phyloP scores from a whole-genome alignment of 2,113 vertebrate genomes.

The Ptyas mucosa region DNA sequence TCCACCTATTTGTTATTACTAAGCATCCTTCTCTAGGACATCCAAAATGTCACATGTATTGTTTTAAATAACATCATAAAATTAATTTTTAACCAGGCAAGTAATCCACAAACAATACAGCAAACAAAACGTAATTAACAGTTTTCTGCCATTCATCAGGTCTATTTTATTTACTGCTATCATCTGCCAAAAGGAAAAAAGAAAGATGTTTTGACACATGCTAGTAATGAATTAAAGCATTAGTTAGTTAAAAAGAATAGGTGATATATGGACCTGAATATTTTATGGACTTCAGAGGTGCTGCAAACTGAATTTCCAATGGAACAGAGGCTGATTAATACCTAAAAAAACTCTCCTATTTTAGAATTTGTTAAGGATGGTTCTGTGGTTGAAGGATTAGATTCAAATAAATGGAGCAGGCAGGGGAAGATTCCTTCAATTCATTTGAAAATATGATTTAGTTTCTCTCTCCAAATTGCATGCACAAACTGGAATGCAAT shows the following conservation, averaged over 20 bases:
- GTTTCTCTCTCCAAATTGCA: background rate
- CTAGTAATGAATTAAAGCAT: conserved; percentile 20
- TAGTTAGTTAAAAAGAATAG: conserved; percentile 17
- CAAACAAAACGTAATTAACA: conserved; percentile 62
- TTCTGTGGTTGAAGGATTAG: background rate
- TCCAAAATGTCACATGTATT: conserved; percentile 61
- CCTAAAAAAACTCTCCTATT: background rate
- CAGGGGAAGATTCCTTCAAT: background rate
- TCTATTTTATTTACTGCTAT: conserved; percentile 56
- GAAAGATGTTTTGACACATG: conserved; percentile 55
- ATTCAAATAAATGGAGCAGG: background rate
- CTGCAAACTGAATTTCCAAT: background rate
- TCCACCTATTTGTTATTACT: conserved; percentile 58
- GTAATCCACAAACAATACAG: conserved; percentile 52
- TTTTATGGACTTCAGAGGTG: background rate
- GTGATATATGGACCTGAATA: background rate
- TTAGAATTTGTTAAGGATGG: background rate
- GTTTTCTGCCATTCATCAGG: conserved; percentile 53
- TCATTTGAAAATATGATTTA: background rate
- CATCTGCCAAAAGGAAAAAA: conserved; percentile 43
- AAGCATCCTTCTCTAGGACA: conserved; percentile 47
- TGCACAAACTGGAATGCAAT: background rate
- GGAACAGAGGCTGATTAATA: background rate
- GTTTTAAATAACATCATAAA: conserved; percentile 63
- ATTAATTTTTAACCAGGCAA: conserved; percentile 65